Conservation (phyloP, 2,797 vertebrate genomes). For the Phylloscopus collybita region DNA sequence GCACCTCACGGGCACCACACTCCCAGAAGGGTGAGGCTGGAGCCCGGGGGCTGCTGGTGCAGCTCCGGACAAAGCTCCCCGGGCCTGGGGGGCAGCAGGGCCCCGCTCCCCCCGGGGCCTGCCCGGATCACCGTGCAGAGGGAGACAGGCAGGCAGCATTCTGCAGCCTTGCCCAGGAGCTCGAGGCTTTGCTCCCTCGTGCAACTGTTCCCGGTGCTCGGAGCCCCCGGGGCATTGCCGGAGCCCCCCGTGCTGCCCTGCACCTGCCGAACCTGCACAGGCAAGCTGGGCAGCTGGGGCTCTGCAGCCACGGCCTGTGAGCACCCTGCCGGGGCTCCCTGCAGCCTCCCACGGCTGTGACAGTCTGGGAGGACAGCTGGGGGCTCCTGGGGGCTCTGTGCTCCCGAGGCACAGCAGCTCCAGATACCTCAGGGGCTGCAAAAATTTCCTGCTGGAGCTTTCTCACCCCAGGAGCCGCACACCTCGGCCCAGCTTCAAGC, state of each 20-base stretch:
- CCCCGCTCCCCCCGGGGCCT: not conserved
- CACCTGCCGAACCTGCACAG: rapidly evolving
- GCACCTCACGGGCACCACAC: not conserved
- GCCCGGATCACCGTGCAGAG: not conserved
- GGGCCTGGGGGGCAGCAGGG: not conserved
- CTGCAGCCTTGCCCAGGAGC: not conserved
- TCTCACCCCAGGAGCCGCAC: not conserved
- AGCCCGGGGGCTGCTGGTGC: not conserved
- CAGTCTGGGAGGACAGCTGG: not conserved
- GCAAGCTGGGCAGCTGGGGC: not conserved
- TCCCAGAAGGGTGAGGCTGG: rapidly evolving
- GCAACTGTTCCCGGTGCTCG: rapidly evolving
- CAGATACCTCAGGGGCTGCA: not conserved
- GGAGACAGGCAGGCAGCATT: not conserved
- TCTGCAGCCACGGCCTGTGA: not conserved
- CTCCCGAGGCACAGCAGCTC: not conserved
- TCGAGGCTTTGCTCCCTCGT: not conserved
- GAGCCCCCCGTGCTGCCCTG: not conserved
- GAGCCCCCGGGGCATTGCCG: rapidly evolving
- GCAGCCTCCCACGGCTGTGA: rapidly evolving
- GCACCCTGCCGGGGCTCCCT: not conserved
- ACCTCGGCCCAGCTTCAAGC: not conserved
- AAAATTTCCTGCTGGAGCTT: not conserved
- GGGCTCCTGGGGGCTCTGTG: not conserved
- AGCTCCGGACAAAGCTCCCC: rapidly evolving